Conservation (phyloP, 2,797 vertebrate species). For the Siniperca obscura region DNA sequence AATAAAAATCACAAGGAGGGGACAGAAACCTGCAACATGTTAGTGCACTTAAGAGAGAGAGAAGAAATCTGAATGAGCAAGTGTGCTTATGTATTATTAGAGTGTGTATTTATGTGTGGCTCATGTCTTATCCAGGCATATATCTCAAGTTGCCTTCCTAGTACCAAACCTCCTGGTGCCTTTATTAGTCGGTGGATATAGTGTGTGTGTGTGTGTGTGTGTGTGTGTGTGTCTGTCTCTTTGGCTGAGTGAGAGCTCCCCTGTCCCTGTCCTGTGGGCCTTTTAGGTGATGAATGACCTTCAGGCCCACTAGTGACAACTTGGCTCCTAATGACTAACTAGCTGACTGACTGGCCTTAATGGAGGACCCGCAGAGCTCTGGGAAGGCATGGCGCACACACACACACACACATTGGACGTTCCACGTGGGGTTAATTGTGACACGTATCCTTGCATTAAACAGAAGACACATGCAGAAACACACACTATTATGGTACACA, state of each 20-base stretch:
- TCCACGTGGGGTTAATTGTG: slow-evolving; percentile 31
- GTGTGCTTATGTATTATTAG: slow-evolving; percentile 15
- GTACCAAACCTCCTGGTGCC: slow-evolving; percentile 29
- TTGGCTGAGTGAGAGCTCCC: slow-evolving; percentile 41
- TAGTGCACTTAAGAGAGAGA: background rate
- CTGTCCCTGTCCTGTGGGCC: slow-evolving; percentile 58
- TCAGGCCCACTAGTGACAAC: slow-evolving; percentile 64
- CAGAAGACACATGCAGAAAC: slow-evolving; percentile 27
- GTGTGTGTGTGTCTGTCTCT: slow-evolving; percentile 20
- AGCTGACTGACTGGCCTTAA: slow-evolving; percentile 63
- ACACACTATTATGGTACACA: slow-evolving; percentile 30
- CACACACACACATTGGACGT: slow-evolving; percentile 8
- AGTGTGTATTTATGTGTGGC: slow-evolving; percentile 22
- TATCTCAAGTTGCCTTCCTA: slow-evolving; percentile 36
- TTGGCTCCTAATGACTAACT: slow-evolving; percentile 71
- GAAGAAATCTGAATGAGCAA: slow-evolving; percentile 8
- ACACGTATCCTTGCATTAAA: slow-evolving; percentile 62
- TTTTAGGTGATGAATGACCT: slow-evolving; percentile 74
- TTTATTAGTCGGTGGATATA: slow-evolving; percentile 11
- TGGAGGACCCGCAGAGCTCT: slow-evolving; percentile 54
- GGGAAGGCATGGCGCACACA: slow-evolving; percentile 24
- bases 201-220: slow-evolving; percentile 16
- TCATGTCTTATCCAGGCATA: slow-evolving; percentile 21
- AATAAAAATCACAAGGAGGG: slow-evolving; percentile 54
- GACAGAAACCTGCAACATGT: slow-evolving; percentile 43